These are phyloP conservation scores for Drosophila tripunctata DNA, from an alignment of 2,888 invertebrate species.

Conservation along the genomic window DNA sequence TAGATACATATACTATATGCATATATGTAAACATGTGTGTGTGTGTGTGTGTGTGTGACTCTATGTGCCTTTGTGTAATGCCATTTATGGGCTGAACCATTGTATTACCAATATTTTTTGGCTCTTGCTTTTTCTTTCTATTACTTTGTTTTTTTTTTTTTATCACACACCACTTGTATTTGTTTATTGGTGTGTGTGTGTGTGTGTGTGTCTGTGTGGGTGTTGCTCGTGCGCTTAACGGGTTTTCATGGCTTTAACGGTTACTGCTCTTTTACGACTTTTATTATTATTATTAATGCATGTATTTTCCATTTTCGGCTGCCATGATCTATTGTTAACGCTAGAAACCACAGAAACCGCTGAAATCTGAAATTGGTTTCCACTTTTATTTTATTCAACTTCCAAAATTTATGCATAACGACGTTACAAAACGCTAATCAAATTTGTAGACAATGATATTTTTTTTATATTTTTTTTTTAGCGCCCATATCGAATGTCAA, in stretches of 20 bases:
- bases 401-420: slow-evolving; percentile 40
- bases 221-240: slow-evolving; percentile 80
- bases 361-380: slow-evolving; percentile 39
- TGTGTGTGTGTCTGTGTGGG: slow-evolving; percentile 54
- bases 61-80: slow-evolving; percentile 41
- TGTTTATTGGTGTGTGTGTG: slow-evolving; percentile 17
- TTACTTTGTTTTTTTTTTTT: slow-evolving; percentile 30
- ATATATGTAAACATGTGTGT: slow-evolving; percentile 15
- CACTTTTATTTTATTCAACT: slow-evolving; percentile 21
- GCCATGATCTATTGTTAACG: slow-evolving; percentile 66
- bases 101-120: slow-evolving; percentile 72
- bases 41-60: not conserved
- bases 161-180: slow-evolving; percentile 35
- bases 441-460: slow-evolving; percentile 44
- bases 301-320: slow-evolving; percentile 73
- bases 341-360: slow-evolving; percentile 43
- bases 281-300: slow-evolving; percentile 76
- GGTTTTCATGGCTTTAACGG: slow-evolving; percentile 78
- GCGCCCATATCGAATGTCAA: slow-evolving; percentile 33
- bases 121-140: slow-evolving; percentile 41
- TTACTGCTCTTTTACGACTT: slow-evolving; percentile 76
- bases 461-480: slow-evolving; percentile 12
- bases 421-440: slow-evolving; percentile 42
- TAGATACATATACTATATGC: slow-evolving; percentile 5
- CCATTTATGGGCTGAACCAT: slow-evolving; percentile 70